Evolutionary conservation across 2,888 invertebrate genomes (phyloP), one percentile per base, ranked within the genome.

Genomic region (Cosmopolites sordidus): DNA sequence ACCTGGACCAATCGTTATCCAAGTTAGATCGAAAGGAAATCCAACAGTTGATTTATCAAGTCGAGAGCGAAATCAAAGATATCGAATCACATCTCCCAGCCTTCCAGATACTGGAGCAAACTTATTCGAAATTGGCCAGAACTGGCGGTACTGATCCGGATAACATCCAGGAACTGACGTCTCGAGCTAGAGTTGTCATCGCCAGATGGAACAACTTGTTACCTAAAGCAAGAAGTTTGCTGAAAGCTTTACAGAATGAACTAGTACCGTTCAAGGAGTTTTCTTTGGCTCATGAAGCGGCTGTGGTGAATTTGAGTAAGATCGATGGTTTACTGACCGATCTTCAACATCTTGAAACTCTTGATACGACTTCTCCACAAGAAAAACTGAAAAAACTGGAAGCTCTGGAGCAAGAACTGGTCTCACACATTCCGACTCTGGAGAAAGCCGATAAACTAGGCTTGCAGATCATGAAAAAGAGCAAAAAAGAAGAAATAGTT

Each of bases 281-380:
- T 64, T 79, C 83, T 11, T 78, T 81, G 1, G 84, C 84, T 11
- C 89, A 90, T 54, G 83, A 85, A 2, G 80, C 79, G 22, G 84
- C 87, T 0, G 80, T 90, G 0, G 79, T 87, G 9, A 81, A 83
- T 1, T 71, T 91, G 16, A 84, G 85, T 0, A 82, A 83, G 62
- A 79, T 88, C 0, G 88, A 90, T 63, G 84, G 86, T 0, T 76
- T 83, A 30, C 73, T 92, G 12, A 87, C 87, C 0, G 79, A 87
- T 51, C 72, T 87, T 2, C 78, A 87, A 63, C 83, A 83, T 62
- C 75, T 87, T 1, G 75, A 80, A 0, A 58, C 72, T 60, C 64
- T 79, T 65, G 59, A 74, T 63, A 60, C 76, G 69, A 62, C 74
- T 42, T 54, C 78, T 63, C 62, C 78, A 65, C 58, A 73, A 71